phyloP scores from a whole-genome alignment of 2,888 invertebrate genomes.

The Epicampocera succincta region DNA sequence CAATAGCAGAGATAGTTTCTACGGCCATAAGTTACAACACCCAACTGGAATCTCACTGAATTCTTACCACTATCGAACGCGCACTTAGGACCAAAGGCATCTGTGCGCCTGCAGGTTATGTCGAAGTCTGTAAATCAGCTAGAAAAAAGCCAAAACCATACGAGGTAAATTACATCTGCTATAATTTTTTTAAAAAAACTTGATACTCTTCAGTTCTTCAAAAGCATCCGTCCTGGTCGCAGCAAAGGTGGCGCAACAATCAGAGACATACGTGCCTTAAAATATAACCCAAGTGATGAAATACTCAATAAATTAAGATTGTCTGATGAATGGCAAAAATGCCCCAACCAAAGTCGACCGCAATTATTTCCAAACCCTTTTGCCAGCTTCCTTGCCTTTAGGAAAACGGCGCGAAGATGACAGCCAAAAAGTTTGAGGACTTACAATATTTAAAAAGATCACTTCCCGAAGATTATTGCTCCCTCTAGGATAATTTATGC shows the following conservation, averaged over 20 bases:
- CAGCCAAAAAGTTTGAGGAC: conserved; percentile 7
- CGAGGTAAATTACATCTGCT: no score
- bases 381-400: not conserved
- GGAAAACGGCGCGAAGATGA: not conserved
- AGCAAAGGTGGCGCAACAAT: not conserved
- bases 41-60: not conserved
- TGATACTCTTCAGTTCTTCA: no score
- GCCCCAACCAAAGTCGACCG: not conserved
- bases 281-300: conserved; percentile 2
- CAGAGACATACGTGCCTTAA: not conserved
- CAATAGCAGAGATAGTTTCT: no score
- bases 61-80: not conserved
- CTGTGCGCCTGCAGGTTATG: not conserved
- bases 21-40: not conserved
- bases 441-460: conserved; percentile 16
- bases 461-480: conserved; percentile 9
- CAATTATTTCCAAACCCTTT: not conserved
- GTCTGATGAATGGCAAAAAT: not conserved
- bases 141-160: no score
- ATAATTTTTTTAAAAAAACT: not conserved
- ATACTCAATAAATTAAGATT: not conserved
- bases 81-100: not conserved
- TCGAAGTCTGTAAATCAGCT: not conserved
- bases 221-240: not conserved
- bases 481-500: not conserved